A percentile compares a stretch with the other conserved stretches of the same genome.
Evolutionary conservation across 2,113 vertebrate genomes (phyloP).

Genomic region (Hystrix brachyura): DNA sequence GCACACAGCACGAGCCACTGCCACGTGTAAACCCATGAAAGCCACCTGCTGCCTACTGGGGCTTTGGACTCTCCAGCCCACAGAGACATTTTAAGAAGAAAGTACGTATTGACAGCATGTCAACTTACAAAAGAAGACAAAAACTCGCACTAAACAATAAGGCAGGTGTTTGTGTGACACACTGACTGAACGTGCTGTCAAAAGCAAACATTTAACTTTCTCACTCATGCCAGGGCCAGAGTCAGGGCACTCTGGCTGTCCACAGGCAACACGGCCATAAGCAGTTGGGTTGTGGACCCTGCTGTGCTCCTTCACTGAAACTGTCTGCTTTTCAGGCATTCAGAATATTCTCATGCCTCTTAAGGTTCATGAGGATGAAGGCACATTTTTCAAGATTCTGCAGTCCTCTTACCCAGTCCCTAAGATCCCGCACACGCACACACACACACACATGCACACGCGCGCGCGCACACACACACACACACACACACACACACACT

Average conservation of each 20-base stretch:
- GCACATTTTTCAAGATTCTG: neutral
- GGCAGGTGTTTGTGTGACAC: neutral
- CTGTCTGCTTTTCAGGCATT: neutral
- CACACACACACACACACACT: neutral
- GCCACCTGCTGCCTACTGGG: neutral
- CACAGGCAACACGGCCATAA: neutral
- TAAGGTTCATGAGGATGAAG: neutral
- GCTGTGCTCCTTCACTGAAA: neutral
- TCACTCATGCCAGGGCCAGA: neutral
- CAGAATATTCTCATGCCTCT: neutral
- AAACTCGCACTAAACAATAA: neutral
- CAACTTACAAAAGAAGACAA: neutral
- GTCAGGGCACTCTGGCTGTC: fast-evolving
- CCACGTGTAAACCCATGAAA: neutral
- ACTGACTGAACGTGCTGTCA: neutral
- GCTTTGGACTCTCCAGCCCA: neutral
- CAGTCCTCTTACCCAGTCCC: neutral
- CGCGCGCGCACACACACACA: neutral
- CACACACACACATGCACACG: too few species aligned
- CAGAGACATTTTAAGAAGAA: constrained; percentile 26
- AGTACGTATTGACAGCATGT: neutral
- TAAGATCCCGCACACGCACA: neutral
- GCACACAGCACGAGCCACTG: neutral
- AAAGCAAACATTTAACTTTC: neutral
- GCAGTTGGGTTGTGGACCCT: neutral